Conservation (phyloP, 2,113 vertebrate genomes). For the Psilopsiagon aurifrons region DNA sequence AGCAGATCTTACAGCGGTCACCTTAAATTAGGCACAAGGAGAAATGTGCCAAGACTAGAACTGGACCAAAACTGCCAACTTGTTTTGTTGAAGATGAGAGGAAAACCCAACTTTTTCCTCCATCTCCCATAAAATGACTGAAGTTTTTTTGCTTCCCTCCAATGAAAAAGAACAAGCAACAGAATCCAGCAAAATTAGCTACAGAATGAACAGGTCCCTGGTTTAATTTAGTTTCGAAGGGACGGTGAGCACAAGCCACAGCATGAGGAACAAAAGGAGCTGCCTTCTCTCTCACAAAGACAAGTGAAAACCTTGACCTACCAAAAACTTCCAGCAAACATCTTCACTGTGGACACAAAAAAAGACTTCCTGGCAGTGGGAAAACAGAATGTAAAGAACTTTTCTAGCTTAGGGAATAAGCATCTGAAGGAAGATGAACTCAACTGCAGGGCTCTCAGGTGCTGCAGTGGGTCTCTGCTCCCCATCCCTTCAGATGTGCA, state of each 20-base stretch:
- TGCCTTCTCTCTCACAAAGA: not conserved
- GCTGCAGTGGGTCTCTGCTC: not conserved
- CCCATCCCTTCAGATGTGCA: not conserved
- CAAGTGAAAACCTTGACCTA: not conserved
- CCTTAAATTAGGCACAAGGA: conserved; percentile 40
- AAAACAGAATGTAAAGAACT: no score
- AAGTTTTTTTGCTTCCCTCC: not conserved
- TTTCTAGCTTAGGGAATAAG: not conserved
- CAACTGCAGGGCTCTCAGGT: not conserved
- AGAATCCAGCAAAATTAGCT: not conserved
- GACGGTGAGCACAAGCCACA: not conserved
- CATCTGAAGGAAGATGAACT: not conserved
- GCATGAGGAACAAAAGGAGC: not conserved
- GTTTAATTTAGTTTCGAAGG: not conserved
- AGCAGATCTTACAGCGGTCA: conserved; percentile 46
- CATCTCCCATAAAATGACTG: not conserved
- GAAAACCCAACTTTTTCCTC: not conserved
- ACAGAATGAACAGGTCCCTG: not conserved
- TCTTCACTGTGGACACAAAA: not conserved
- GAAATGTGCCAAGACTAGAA: conserved; percentile 27
- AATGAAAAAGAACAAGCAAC: not conserved
- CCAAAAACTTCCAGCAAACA: not conserved
- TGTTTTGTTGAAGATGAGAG: conserved; percentile 34
- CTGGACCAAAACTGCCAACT: not conserved
- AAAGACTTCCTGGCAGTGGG: not conserved